A percentile compares a stretch with the other conserved stretches of the same genome.
Conservation (phyloP, 1,140 invertebrate species). For the Monomorium pharaonis region DNA sequence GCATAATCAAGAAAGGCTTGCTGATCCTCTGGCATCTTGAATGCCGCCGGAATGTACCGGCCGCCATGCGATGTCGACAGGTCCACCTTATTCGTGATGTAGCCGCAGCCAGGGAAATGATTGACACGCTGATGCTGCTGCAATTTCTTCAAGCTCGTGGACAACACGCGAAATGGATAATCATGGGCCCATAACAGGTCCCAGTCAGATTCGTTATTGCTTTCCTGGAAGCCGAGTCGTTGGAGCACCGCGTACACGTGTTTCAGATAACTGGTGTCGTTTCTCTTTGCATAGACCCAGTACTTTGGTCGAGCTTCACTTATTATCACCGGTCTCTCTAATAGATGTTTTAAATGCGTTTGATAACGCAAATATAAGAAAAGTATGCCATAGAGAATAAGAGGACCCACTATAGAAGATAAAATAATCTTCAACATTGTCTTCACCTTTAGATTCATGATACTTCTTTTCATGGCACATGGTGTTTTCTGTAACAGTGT, state of each 20-base stretch:
- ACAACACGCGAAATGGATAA: constrained; percentile 92
- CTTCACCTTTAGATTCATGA: constrained; percentile 76
- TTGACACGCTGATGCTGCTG: constrained; percentile 94
- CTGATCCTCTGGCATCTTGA: constrained; percentile 93
- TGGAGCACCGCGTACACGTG: constrained; percentile 92
- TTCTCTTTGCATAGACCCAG: constrained; percentile 85
- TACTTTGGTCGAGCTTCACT: constrained; percentile 80
- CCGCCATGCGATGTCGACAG: constrained; percentile 91
- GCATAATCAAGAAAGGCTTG: constrained; percentile 90
- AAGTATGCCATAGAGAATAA: constrained; percentile 73
- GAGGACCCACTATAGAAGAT: constrained; percentile 67
- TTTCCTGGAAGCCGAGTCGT: constrained; percentile 89
- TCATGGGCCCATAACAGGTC: constrained; percentile 97
- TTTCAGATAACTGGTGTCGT: constrained; percentile 89
- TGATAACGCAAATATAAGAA: constrained; percentile 69
- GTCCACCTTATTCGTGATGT: constrained; percentile 97
- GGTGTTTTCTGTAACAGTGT: constrained; percentile 19
- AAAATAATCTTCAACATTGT: constrained; percentile 70
- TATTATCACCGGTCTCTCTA: constrained; percentile 35
- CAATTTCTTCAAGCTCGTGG: constrained; percentile 87
- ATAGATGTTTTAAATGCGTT: constrained; percentile 49
- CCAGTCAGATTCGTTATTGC: constrained; percentile 89
- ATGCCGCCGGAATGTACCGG: constrained; percentile 93
- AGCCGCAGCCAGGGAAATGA: constrained; percentile 97
- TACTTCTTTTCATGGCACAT: not conserved